Percentiles rank a stretch among this genome's conserved stretches.
Evolutionary conservation across 2,113 vertebrate species (phyloP).

Genomic region (Theristicus caerulescens): DNA sequence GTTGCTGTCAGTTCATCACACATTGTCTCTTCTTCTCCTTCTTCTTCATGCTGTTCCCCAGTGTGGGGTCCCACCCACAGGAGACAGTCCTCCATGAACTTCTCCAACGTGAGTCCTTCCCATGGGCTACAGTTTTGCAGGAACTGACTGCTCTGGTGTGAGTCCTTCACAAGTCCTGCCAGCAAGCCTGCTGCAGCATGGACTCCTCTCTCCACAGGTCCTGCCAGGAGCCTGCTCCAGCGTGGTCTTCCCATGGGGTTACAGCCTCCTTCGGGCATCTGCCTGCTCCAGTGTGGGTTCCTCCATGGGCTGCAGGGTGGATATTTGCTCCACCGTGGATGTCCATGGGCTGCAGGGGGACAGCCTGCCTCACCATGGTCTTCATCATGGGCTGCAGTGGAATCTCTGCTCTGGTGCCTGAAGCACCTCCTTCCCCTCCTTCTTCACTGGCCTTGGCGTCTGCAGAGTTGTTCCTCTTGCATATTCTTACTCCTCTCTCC

Average conservation of each 20-base stretch:
- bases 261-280: not conserved
- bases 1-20: not conserved
- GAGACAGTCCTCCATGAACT: not conserved
- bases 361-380: too few relatives aligned
- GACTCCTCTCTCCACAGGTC: not conserved
- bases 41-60: not conserved
- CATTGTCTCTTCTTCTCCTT: rapidly evolving
- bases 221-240: not conserved
- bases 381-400: not conserved
- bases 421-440: not conserved
- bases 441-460: not conserved
- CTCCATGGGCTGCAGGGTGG: not conserved
- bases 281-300: rapidly evolving
- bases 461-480: not conserved
- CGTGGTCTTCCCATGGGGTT: rapidly evolving
- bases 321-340: not conserved
- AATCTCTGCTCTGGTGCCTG: not conserved
- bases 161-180: not conserved
- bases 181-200: not conserved
- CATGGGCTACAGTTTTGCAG: not conserved
- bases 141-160: rapidly evolving
- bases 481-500: not conserved
- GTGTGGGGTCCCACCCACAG: rapidly evolving
- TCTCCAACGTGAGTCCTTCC: not conserved
- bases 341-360: not conserved